Conservation (phyloP, 2,888 invertebrate species). For the Eupithecia centaureata region DNA sequence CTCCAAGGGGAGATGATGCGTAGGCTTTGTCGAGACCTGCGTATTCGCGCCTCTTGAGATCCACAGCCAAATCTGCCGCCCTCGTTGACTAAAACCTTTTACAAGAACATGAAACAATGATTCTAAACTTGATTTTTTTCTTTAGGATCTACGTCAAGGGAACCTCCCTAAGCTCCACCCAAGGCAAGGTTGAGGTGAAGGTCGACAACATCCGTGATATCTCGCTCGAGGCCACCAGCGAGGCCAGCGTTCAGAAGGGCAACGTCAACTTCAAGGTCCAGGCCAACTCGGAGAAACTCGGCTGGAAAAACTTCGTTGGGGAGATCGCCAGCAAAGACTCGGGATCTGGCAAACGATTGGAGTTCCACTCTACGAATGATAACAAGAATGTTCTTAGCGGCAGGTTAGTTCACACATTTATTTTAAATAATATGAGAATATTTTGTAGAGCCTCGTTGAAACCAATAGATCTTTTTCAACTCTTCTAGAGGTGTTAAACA, state of each 20-base stretch:
- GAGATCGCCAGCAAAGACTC: slow-evolving; percentile 86
- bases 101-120: no score
- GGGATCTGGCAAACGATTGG: slow-evolving; percentile 85
- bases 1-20: no score
- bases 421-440: background rate
- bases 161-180: slow-evolving; percentile 77
- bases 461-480: background rate
- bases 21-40: no score
- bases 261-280: slow-evolving; percentile 85
- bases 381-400: slow-evolving; percentile 88
- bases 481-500: background rate
- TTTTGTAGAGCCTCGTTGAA: no score
- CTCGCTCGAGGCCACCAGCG: slow-evolving; percentile 79
- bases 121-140: slow-evolving; percentile 8
- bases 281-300: slow-evolving; percentile 86
- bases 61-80: no score
- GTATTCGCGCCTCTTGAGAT: no score
- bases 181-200: slow-evolving; percentile 83
- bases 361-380: slow-evolving; percentile 85
- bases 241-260: slow-evolving; percentile 85
- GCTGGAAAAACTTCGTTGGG: slow-evolving; percentile 86
- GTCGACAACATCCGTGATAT: slow-evolving; percentile 82
- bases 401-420: slow-evolving; percentile 71
- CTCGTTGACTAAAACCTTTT: no score
- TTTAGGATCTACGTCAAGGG: slow-evolving; percentile 70